Evolutionary conservation across 2,888 invertebrate genomes (phyloP), one percentile per base, ranked within the genome.

Genomic region (Phlogophora meticulosa): DNA sequence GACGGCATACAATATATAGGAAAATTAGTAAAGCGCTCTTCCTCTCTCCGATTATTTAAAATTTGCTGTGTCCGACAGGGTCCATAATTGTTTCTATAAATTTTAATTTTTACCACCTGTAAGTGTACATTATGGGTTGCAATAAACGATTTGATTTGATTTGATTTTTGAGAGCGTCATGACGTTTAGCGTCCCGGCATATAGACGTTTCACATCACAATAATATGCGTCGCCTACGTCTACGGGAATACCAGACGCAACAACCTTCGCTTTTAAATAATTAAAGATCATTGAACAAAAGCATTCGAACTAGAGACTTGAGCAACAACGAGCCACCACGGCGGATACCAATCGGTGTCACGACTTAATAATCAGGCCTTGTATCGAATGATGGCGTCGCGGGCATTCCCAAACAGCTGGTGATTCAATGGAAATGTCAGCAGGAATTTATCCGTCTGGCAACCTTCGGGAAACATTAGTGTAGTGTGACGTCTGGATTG

Each of bases 281-380:
- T 52, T 42, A 42, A 56, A 67, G 36, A 53, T 51, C 32, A 17
- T 5, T 9, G 34, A 73, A 71, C 63, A 46, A 53, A 63, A 36
- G 20, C 36, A 36, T 57, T 62, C 0, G 4, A 49, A 40, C 15
- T 34, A 42, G 20, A 43, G n/a, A 10, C 28, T 74, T 75, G 43
- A 40, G 78, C 53, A 70, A 72, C 65, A 20, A 24, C 51, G 49
- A 53, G 38, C 17, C 48, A 51, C 28, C 34, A 22, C 38, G 20
- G 32, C 73, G 68, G 78, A 73, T 62, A 52, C 38, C 13, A 36
- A 78, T 45, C 46, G 22, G 57, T 58, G 73, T 66, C 73, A 72
- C 78, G 51, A 49, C 5, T 74, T 68, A 63, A 38, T 74, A 78
- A 78, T 38, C 77, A 75, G 38, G 17, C 77, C 80, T 76, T 78